Conservation (phyloP, 2,113 vertebrate genomes). For the Odocoileus hemionus region DNA sequence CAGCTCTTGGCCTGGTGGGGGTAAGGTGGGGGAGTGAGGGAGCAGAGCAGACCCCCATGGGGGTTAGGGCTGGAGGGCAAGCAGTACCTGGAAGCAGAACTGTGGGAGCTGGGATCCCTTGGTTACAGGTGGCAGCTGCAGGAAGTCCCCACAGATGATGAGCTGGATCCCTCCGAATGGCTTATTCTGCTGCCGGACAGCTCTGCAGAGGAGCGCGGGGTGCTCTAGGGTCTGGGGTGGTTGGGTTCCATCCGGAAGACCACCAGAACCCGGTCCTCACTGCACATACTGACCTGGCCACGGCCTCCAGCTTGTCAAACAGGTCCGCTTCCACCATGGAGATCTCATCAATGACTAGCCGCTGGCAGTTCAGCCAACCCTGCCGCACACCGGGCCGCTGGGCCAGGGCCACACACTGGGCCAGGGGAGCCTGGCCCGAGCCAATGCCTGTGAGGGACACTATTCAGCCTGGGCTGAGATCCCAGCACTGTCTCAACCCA, state of each 20-base stretch:
- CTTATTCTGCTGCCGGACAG: constrained; percentile 86
- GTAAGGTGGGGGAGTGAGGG: not conserved
- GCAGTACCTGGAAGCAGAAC: constrained; percentile 94
- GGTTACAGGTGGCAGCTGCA: constrained; percentile 94
- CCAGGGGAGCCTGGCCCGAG: constrained; percentile 89
- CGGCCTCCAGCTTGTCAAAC: constrained; percentile 94
- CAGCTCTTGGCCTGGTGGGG: constrained; percentile 89
- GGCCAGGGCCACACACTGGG: constrained; percentile 92
- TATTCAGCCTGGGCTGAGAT: not conserved
- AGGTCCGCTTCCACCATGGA: constrained; percentile 97
- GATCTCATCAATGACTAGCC: constrained; percentile 95
- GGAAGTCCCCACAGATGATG: constrained; percentile 95
- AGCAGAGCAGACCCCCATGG: not conserved
- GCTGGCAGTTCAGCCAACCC: constrained; percentile 92
- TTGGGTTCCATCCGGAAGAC: not conserved
- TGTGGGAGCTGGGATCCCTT: constrained; percentile 86
- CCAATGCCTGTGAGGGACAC: constrained; percentile 86
- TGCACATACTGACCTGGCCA: constrained; percentile 86
- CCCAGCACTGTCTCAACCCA: not conserved
- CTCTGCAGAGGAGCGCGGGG: constrained; percentile 73
- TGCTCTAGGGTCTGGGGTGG: not conserved
- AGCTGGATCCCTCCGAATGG: constrained; percentile 98
- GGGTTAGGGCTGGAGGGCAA: not conserved
- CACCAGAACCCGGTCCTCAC: not conserved
- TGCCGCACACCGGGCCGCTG: constrained; percentile 89